phyloP scores from a whole-genome alignment of 2,888 invertebrate species.

The Lithosia quadra region DNA sequence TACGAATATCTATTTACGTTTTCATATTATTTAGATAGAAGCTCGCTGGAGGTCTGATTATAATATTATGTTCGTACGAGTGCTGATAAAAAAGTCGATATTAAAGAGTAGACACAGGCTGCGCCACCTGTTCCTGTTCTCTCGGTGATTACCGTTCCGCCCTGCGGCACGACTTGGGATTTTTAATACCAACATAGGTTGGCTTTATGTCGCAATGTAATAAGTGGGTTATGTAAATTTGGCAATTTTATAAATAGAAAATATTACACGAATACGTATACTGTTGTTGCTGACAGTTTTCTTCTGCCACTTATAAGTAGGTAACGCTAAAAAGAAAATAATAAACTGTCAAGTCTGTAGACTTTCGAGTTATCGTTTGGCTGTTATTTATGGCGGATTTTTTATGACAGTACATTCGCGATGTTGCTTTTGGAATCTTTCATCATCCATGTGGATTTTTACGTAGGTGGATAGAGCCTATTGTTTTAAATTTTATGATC shows the following conservation, averaged over 20 bases:
- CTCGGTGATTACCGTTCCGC: conserved; percentile 65
- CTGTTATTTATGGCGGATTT: conserved; percentile 42
- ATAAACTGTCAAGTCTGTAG: conserved; percentile 37
- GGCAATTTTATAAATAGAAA: conserved; percentile 51
- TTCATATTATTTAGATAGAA: conserved; percentile 59
- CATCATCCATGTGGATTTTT: conserved; percentile 37
- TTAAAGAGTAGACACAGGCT: conserved; percentile 57
- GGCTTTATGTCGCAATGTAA: conserved; percentile 47
- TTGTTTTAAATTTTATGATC: conserved; percentile 41
- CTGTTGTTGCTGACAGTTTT: conserved; percentile 38
- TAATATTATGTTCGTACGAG: conserved; percentile 56
- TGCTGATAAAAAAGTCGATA: conserved; percentile 70
- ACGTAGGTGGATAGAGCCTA: conserved; percentile 34
- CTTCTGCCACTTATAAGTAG: conserved; percentile 27
- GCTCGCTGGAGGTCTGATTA: conserved; percentile 50
- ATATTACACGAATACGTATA: conserved; percentile 41
- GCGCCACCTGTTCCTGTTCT: conserved; percentile 72
- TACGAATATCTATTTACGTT: conserved; percentile 61
- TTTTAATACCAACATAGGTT: conserved; percentile 61
- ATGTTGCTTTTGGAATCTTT: conserved; percentile 40
- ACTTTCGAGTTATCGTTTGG: conserved; percentile 41
- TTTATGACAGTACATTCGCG: conserved; percentile 43
- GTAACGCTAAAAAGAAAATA: conserved; percentile 37
- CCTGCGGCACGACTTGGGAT: conserved; percentile 60
- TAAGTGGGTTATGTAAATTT: conserved; percentile 52